Evolutionary conservation across 2,888 invertebrate genomes (phyloP), one percentile per base, ranked within the genome.

Genomic region (Parnassius apollo): DNA sequence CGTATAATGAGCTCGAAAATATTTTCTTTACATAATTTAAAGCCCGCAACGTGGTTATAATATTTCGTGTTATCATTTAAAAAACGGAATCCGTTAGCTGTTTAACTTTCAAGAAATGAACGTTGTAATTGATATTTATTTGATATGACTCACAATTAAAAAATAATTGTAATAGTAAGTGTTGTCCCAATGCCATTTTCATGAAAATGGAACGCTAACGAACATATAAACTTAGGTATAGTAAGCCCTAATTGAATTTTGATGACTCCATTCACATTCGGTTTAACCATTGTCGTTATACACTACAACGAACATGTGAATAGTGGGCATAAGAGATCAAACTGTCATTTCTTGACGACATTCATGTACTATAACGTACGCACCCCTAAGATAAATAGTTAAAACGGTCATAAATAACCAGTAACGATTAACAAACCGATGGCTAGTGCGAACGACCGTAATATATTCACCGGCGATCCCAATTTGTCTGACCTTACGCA

Each of bases 401-500:
- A 75, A 79, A 81, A 77, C 72, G 71, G 65, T 69, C 73, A 88
- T 91, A 91, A 90, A 91, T 90, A 91, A 91, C 87, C 71, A 75
- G 76, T 75, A 81, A 83, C 91, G 89, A 89, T 91, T 90, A 91
- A 90, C 90, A 88, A 86, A 86, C 87, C 87, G 82, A 86, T 85
- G 85, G 78, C 80, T 80, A 81, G 83, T 79, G 78, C 81, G 72
- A 81, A 79, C 77, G 80, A 85, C 85, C 84, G 88, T 89, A 91
- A 91, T 91, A 89, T 91, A 91, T 91, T 90, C 89, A 83, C 85
- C 86, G 78, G 81, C 85, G 89, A 86, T 88, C 87, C 87, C 90
- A 90, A 91, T 91, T 90, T 91, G 90, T 91, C 90, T 83, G 87
- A 87, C 87, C 88, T 87, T 86, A 88, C 86, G 88, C 86, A 85